Base-by-base conservation (phyloP, 2,113 vertebrate genomes). In the Cyrtonyx montezumae region DNA sequence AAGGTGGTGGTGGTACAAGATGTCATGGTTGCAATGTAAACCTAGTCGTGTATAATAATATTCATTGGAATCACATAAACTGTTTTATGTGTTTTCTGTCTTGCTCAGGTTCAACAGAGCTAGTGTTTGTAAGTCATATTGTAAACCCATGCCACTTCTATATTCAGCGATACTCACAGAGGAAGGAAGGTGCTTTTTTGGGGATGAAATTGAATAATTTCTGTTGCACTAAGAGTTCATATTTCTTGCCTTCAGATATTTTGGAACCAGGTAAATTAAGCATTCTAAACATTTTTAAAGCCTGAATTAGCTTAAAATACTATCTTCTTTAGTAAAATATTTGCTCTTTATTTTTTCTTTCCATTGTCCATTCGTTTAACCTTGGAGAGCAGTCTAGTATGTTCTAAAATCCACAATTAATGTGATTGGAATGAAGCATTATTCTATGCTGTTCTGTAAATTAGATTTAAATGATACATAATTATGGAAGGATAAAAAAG, bases 91-190 rank as follows among this genome's bases (percentile, higher is more conserved):
- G 61, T 70, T 90, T 77, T 77, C 11, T 89, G 32, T 92, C 32
- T 69, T 87, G 21, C 76, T 43, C 78, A 98, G 97, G 71, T 90
- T 94, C 90, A 43, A 77, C 96, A 87, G 98, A 98, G 75, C 97
- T 98, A 79, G 99, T 99, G 94, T 94, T 98, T 26, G 97, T 99
- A 56, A 98, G 96, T 69, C 98, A 98, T 43, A 94, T 99, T 56
- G 91, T 98, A 96, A 98, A 98, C 96, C 99, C 99, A 14, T 98
- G 97, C 95, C 98, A 99, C 92, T 99, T 99, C 96, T 99, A 99
- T 20, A 32, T 99, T 73, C 97, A 84, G n/a, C 98, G 97, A 53
- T 94, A 98, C 63, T 94, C 97, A 3, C 98, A 99, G 94, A 98
- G 82, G 88, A 98, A 93, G 91, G 96, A 96, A 63, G 88, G 93